Conservation (phyloP, 2,113 vertebrate genomes). For the Lasiurus cinereus region DNA sequence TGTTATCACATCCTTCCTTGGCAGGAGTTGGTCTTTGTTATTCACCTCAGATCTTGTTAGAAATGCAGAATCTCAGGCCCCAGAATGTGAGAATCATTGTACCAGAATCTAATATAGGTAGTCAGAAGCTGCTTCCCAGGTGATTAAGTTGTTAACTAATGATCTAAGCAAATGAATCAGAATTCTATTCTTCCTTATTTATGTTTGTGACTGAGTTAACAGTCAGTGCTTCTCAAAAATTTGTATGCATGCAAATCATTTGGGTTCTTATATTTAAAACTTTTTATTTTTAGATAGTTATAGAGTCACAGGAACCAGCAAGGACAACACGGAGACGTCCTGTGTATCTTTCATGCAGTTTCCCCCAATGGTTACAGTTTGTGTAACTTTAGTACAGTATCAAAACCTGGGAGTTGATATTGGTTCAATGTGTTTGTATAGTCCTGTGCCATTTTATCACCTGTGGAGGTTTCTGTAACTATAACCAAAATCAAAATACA, state of each 20-base stretch:
- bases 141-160: not conserved
- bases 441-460: not conserved
- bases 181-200: not conserved
- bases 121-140: not conserved
- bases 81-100: not conserved
- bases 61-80: not conserved
- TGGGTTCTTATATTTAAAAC: not conserved
- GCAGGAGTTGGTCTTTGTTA: not conserved
- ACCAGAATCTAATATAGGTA: not conserved
- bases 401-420: not conserved
- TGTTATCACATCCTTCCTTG: not conserved
- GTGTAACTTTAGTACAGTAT: not conserved
- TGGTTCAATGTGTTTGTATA: not conserved
- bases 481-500: not conserved
- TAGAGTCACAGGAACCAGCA: not conserved
- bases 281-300: not conserved
- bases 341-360: not conserved
- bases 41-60: not conserved
- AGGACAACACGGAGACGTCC: not conserved
- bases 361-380: not conserved
- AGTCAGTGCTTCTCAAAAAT: not conserved
- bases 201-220: not conserved
- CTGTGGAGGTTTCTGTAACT: not conserved
- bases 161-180: conserved; percentile 15
- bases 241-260: not conserved